phyloP scores from a whole-genome alignment of 2,113 vertebrate genomes.

The Uropsilus gracilis region DNA sequence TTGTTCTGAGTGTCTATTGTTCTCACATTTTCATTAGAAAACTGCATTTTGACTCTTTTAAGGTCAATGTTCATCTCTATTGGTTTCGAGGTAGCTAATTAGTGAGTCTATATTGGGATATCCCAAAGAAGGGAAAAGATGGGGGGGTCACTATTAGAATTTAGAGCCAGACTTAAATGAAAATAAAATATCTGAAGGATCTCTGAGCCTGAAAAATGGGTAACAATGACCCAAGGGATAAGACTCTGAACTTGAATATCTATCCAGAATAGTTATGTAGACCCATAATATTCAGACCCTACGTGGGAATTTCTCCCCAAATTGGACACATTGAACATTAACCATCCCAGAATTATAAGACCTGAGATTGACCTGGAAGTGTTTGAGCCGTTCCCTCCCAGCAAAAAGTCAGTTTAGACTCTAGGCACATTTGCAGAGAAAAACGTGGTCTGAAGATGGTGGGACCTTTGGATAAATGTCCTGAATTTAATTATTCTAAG shows the following conservation, averaged over 20 bases:
- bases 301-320: neutral
- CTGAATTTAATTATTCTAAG: neutral
- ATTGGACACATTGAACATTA: neutral
- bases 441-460: neutral
- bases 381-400: neutral
- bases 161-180: neutral
- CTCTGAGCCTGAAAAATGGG: neutral
- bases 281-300: neutral
- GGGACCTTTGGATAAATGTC: neutral
- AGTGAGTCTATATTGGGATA: neutral
- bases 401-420: neutral
- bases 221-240: neutral
- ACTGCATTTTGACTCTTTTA: neutral
- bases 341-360: neutral
- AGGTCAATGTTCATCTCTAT: neutral
- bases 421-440: neutral
- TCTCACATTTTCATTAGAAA: neutral
- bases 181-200: slow-evolving; percentile 28
- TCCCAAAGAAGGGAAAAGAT: neutral
- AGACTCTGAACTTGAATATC: neutral
- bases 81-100: neutral
- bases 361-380: neutral
- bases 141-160: neutral
- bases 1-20: neutral
- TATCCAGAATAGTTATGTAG: neutral